These are phyloP conservation scores for Schizothorax lantsangensis DNA, from an alignment of 2,797 vertebrate genomes.

Conservation along the genomic window DNA sequence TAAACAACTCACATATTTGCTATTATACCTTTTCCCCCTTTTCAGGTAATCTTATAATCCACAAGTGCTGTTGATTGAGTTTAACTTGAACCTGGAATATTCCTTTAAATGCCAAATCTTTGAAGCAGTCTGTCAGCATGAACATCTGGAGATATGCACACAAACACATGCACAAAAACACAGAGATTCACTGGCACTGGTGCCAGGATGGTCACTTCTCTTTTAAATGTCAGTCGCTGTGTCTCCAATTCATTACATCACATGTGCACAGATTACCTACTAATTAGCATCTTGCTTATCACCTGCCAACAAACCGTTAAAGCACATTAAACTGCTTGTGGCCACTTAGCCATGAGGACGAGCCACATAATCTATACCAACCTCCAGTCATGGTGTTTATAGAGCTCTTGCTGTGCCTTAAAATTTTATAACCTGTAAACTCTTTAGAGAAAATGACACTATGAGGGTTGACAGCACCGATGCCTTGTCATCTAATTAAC, in stretches of 20 bases:
- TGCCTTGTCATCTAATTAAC: slow-evolving; percentile 50
- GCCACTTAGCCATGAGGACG: slow-evolving; percentile 34
- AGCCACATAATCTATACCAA: not conserved
- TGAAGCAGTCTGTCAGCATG: slow-evolving; percentile 16
- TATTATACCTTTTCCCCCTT: not conserved
- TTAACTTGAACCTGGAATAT: not conserved
- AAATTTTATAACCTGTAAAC: slow-evolving; percentile 31
- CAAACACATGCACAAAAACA: slow-evolving; percentile 7
- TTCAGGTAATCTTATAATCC: not conserved
- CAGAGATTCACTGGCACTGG: not conserved
- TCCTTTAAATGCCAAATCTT: slow-evolving; percentile 2
- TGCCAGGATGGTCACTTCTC: not conserved
- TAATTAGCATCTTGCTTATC: slow-evolving; percentile 52
- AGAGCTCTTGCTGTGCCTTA: not conserved
- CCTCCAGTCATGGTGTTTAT: not conserved
- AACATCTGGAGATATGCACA: slow-evolving; percentile 4
- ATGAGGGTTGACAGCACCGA: slow-evolving; percentile 27
- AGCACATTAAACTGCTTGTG: slow-evolving; percentile 43
- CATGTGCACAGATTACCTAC: slow-evolving; percentile 25
- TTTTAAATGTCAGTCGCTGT: slow-evolving; percentile 29
- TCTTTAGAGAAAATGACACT: slow-evolving; percentile 35
- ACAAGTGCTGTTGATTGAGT: not conserved
- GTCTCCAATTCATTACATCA: slow-evolving; percentile 34
- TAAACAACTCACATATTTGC: not conserved
- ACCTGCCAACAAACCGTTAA: slow-evolving; percentile 27